phyloP scores from a whole-genome alignment of 2,797 vertebrate genomes.

The Petrocephalus sullivani region DNA sequence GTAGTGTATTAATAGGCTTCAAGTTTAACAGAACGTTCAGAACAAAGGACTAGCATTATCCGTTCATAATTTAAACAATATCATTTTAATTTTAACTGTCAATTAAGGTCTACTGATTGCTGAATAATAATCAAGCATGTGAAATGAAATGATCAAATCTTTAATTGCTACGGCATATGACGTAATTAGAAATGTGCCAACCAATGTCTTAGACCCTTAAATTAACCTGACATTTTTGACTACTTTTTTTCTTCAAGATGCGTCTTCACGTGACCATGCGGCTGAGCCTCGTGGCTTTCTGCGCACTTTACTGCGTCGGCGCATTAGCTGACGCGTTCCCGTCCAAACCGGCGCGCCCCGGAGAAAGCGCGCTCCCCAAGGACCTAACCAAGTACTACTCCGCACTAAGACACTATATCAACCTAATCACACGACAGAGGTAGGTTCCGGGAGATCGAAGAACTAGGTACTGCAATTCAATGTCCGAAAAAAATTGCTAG shows the following conservation, averaged over 20 bases:
- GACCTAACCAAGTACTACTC: conserved; percentile 87
- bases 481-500: background rate
- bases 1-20: background rate
- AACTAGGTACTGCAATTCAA: background rate
- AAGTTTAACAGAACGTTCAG: background rate
- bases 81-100: background rate
- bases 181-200: background rate
- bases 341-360: conserved; percentile 78
- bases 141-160: background rate
- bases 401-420: conserved; percentile 89
- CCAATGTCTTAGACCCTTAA: background rate
- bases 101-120: background rate
- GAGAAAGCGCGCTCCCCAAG: conserved; percentile 75
- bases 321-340: conserved; percentile 77
- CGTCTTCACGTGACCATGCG: conserved; percentile 62
- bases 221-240: background rate
- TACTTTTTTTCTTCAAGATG: conserved; percentile 55
- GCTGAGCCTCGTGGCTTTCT: conserved; percentile 67
- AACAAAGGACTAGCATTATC: background rate
- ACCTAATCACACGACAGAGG: conserved; percentile 93
- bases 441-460: conserved; percentile 44
- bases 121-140: background rate
- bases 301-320: conserved; percentile 72
- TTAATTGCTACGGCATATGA: background rate
- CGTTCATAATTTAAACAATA: background rate